Base-by-base conservation (phyloP, 1,140 invertebrate species). In the Zophobas atratus region DNA sequence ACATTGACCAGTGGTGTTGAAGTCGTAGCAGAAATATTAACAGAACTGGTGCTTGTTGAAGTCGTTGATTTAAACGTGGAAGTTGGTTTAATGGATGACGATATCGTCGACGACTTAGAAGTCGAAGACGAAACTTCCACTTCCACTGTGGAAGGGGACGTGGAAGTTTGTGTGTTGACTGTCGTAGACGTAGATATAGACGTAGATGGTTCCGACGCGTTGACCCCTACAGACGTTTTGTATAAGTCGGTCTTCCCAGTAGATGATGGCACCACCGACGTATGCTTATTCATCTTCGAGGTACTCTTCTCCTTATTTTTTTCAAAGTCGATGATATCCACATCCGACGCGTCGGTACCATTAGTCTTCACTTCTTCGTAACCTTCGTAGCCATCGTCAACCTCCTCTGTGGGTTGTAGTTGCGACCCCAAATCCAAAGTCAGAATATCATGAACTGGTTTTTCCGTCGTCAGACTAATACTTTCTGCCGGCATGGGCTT, bases 401-500 rank as follows among this genome's bases (percentile, higher is more conserved):
- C 75, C 3, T 78, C 78, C 20, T 81, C 76, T 1, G 74, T 77
- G 2, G 80, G 51, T 49, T 80, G 48, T 49, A 86, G 79, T 51
- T 86, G 84, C n/a, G 81, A 77, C 4, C 82, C 84, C 6, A 86
- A 72, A 76, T 86, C 80, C 34, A 86, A 79, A 5, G 82, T 86
- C 53, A 86, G 81, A 67, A 86, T 84, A 78, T 86, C 85, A 43
- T 85, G 83, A 53, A 51, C 77, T 0, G 83, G 83, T 77, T 81
- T 83, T 38, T 85, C 83, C 1, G 84, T 84, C 4, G 85, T 85
- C 39, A 85, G 55, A 80, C 81, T 85, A 6, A 84, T 79, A 6
- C 71, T 70, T 39, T 85, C 85, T 0, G 85, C 70, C 1, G 88
- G 88, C 38, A 89, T 74, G 0, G 90, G 90, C 78, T 90, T 91